A percentile compares a stretch with the other conserved stretches of the same genome.
Conservation (phyloP, 2,888 invertebrate genomes). For the Hipparchia sbordonii region DNA sequence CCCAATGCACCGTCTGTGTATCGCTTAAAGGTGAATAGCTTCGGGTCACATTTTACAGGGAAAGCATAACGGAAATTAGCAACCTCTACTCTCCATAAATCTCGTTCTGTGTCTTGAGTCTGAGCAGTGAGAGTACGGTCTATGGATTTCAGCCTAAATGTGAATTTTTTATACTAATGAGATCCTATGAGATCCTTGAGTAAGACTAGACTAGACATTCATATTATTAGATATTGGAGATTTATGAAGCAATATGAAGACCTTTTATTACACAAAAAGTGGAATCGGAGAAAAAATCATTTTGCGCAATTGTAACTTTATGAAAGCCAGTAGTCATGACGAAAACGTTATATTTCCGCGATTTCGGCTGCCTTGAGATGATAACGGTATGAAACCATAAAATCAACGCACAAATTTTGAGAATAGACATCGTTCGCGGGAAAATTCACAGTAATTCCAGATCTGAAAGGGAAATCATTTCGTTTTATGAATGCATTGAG, state of each 20-base stretch:
- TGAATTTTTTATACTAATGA: too few species aligned
- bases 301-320: conserved; percentile 29
- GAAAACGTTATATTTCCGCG: conserved; percentile 34
- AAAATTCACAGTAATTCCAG: conserved; percentile 11
- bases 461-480: conserved; percentile 15
- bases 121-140: too few species aligned
- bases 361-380: conserved; percentile 34
- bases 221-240: too few species aligned
- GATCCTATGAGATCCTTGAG: too few species aligned
- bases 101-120: too few species aligned
- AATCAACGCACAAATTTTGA: conserved; percentile 31
- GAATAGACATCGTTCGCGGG: conserved; percentile 25
- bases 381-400: conserved; percentile 37
- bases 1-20: too few species aligned
- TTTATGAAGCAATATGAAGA: conserved; percentile 8
- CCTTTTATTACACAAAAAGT: conserved; percentile 4
- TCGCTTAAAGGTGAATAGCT: too few species aligned
- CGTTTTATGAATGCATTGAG: conserved; percentile 1
- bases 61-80: too few species aligned
- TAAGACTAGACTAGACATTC: too few species aligned
- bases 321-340: conserved; percentile 28
- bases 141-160: too few species aligned
- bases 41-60: too few species aligned
- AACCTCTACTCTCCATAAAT: too few species aligned
- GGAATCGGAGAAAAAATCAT: conserved; percentile 2